Evolutionary conservation across 2,888 invertebrate genomes (phyloP), one percentile per base, ranked within the genome.

Genomic region (Neoaliturus tenellus): DNA sequence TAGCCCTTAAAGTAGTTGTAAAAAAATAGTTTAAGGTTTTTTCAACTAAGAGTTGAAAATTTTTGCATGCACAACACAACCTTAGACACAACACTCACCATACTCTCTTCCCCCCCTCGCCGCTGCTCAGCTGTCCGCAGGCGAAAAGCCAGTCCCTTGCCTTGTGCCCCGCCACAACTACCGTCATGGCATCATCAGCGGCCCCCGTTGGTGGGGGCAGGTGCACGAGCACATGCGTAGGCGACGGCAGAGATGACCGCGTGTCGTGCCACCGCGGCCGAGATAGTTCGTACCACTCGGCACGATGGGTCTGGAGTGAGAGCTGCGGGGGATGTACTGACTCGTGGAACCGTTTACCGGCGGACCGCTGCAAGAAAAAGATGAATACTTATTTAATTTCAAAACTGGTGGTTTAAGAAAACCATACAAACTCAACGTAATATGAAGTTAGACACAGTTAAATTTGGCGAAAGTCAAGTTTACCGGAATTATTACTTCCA

Each of bases 61-160:
- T n/a, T n/a, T n/a, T n/a, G n/a, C n/a, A n/a, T n/a, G n/a, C n/a
- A n/a, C n/a, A n/a, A n/a, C n/a, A n/a, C n/a, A n/a, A n/a, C n/a
- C n/a, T n/a, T n/a, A n/a, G n/a, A 39, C 6, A 39, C 39, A 39
- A 8, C 12, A 23, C 83, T 86, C 80, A 88, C 88, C 88, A 88
- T 41, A 86, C 81, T 75, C 83, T 82, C n/a, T 81, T 82, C 25
- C 84, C 83, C 23, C 83, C 83, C 41, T 78, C 73, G 17, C 81
- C 35, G 0, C 73, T 75, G 3, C 51, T 81, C 75, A 84, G 82
- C 12, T 86, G 75, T 8, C 71, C 75, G 28, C 87, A 88, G 10
- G 86, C 95, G 89, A 94, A 96, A 23, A 97, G 90, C 97, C 97
- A 97, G 86, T 96, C 95, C 67, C 92, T 93, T 31, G 93, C 92